Evolutionary conservation across 2,797 vertebrate species (phyloP), one percentile per base, ranked within the genome.

Genomic region (Holocentrus rufus): DNA sequence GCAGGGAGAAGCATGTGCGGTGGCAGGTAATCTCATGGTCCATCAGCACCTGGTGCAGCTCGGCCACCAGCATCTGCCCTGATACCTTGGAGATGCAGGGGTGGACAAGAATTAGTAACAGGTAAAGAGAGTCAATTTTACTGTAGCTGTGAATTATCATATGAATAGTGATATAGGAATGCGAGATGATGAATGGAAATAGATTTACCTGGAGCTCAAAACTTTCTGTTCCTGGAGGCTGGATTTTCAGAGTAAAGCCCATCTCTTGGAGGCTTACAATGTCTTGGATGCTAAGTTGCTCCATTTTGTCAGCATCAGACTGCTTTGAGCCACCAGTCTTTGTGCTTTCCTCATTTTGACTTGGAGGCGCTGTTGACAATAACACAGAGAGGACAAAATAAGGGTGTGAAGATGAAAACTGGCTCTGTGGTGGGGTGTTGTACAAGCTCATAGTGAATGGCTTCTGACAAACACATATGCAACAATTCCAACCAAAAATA

Each of bases 41-140:
- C 96, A 99, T 98, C 76, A 98, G 83, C 68, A 97, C 95, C 63
- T 98, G 97, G 83, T 97, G 96, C 77, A 99, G 96, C 90, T 99
- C 97, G 17, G 95, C 95, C 23, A 98, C 96, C 94, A 97, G 93
- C 88, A 97, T 96, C 93, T 97, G 95, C n/a, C 95, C 94, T 11
- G 96, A 97, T 6, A 99, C 96, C 98, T 99, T 75, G 66, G 65
- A 61, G 44, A 1, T 18, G 58, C 17, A 5, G 2, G 10, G 20
- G n/a, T 15, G 0, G 42, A 59, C 36, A 34, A 3, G 49, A 56
- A 25, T 55, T 22, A 36, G 30, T 67, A 7, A 68, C 30, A 67
- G 31, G 20, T 0, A 15, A 60, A 64, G 50, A 34, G 47, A 65
- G 9, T 22, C 14, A 23, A 13, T 9, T 27, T 27, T 2, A 27